Conservation (phyloP, 2,113 vertebrate genomes). For the Tretioscincus oriximinensis region DNA sequence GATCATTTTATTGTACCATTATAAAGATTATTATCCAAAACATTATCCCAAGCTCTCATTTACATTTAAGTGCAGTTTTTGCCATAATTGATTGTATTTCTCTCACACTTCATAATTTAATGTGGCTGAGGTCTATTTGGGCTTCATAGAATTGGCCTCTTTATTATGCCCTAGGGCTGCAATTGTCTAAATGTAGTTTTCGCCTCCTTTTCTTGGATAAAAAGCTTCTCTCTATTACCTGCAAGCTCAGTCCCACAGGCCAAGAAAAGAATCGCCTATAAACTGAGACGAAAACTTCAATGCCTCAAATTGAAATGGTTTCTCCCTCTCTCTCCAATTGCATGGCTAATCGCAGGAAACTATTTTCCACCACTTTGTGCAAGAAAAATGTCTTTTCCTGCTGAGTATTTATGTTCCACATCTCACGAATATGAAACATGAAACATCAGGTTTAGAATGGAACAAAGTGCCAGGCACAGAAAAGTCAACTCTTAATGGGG, state of each 20-base stretch:
- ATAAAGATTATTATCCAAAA: conserved; percentile 59
- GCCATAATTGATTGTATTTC: conserved; percentile 63
- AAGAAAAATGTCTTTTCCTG: conserved; percentile 14
- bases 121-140: conserved; percentile 46
- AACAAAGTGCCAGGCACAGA: not conserved
- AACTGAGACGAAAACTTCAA: conserved; percentile 39
- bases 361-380: not conserved
- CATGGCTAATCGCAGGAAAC: conserved; percentile 23
- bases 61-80: conserved; percentile 64
- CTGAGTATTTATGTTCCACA: not conserved
- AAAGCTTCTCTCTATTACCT: conserved; percentile 48
- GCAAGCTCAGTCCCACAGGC: conserved; percentile 20
- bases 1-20: conserved; percentile 46
- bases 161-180: conserved; percentile 66
- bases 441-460: conserved; percentile 21
- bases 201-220: conserved; percentile 44
- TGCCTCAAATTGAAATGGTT: conserved; percentile 37
- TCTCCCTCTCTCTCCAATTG: not conserved
- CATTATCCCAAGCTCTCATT: conserved; percentile 64
- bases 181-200: conserved; percentile 51
- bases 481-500: not conserved
- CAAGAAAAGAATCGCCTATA: conserved; percentile 44
- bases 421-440: conserved; percentile 3
- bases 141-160: conserved; percentile 63
- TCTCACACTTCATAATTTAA: conserved; percentile 65